These are phyloP conservation scores for Drosophila dives DNA, from an alignment of 2,888 invertebrate species.

Conservation along the genomic window DNA sequence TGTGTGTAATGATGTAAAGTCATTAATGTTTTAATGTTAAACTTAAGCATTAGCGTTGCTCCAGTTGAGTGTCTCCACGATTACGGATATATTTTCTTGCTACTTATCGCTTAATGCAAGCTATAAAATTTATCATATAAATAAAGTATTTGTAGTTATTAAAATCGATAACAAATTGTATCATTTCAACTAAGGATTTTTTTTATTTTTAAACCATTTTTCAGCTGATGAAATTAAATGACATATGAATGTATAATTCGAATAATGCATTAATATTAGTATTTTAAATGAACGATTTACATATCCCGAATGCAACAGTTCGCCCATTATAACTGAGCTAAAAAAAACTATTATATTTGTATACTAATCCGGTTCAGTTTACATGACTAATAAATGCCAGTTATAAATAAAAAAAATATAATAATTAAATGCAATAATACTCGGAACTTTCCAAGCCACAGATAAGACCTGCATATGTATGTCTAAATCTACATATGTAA, in stretches of 20 bases:
- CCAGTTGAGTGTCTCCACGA: slow-evolving; percentile 43
- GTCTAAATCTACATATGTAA: not conserved
- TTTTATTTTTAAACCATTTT: not conserved
- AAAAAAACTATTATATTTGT: not conserved
- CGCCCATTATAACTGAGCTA: not conserved
- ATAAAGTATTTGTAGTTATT: slow-evolving; percentile 75
- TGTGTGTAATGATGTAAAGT: slow-evolving; percentile 15
- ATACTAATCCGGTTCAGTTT: not conserved
- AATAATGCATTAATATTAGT: not conserved
- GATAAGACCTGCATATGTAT: not conserved
- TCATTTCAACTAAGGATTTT: not conserved
- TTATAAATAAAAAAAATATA: not conserved
- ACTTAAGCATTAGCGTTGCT: slow-evolving; percentile 44
- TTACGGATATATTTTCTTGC: slow-evolving; percentile 43
- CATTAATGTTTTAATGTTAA: slow-evolving; percentile 34
- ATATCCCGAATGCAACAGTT: not conserved
- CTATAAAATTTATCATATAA: slow-evolving; percentile 69
- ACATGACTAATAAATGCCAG: not conserved
- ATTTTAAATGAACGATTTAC: not conserved
- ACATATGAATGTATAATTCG: not conserved
- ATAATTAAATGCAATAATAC: not conserved
- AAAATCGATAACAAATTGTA: slow-evolving; percentile 39
- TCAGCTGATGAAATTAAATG: not conserved
- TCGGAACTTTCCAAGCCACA: not conserved
- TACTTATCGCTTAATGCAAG: slow-evolving; percentile 45